Base-by-base conservation (phyloP, 2,797 vertebrate genomes). In the Coregonus suidteri region DNA sequence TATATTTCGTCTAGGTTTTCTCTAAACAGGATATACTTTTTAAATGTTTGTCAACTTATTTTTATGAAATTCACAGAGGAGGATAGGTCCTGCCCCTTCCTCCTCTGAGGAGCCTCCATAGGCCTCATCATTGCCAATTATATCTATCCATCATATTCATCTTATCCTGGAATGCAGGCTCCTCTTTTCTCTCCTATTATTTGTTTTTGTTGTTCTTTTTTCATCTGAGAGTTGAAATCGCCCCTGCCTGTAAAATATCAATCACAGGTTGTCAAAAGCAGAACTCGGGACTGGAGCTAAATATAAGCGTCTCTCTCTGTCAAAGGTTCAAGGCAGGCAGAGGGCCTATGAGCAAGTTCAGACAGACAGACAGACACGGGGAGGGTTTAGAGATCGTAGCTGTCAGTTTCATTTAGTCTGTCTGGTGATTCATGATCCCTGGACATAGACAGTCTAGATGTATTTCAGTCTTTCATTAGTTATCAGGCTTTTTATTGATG, bases 41-140 rank as follows among this genome's bases (percentile, higher is more conserved):
- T 11, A 11, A 47, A 47, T 11, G 41, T 47, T 47, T 47, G 7
- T 11, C 9, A 0, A 11, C n/a, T n/a, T n/a, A n/a, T n/a, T n/a
- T 47, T 11, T 47, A 47, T 47, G 41, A 47, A 11, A 3, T 11
- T 47, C 2, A 11, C 9, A 11, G 41, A 47, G 41, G 41, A 2
- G 41, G 41, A 47, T 47, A n/a, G 41, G 41, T 47, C 41, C 41
- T 47, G n/a, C 41, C 41, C 15, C 59, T 37, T 56, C 76, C 75
- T 74, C 75, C n/a, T 76, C 62, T 62, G 41, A 47, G 41, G 41
- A 47, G 52, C n/a, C n/a, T n/a, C 56, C 4, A 6, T n/a, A 56
- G 52, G 31, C 71, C 52, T 1, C 6, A 13, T 35, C 30, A 62
- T 74, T 62, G 34, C 25, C 52, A 34, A 6, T 15, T 52, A n/a